Base-by-base conservation (phyloP, 2,113 vertebrate genomes). In the Turnix velox region DNA sequence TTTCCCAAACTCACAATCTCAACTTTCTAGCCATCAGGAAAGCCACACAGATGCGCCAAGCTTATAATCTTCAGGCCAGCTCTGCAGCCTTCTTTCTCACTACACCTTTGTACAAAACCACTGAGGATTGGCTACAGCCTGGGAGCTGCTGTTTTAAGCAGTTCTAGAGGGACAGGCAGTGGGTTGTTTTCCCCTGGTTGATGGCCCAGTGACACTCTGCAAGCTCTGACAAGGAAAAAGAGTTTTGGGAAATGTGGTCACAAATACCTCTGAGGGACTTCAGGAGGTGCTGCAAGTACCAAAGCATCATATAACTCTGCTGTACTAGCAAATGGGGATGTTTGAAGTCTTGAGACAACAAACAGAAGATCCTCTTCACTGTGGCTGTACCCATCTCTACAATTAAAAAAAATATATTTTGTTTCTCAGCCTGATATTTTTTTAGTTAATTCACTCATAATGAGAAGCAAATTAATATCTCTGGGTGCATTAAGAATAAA, bases 361-460 rank as follows among this genome's bases (percentile, higher is more conserved):
- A 18, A 67, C 9, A 71, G 12, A 93, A 71, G 51, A 62, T 92
- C 27, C 18, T 63, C 52, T 59, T 90, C 31, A 40, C 14, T 52
- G 22, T 67, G 28, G 48, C 22, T 67, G 22, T 80, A 80, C 39
- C 48, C 11, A 55, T 49, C 17, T 30, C 33, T 62, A 28, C 35
- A 88, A 89, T 93, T 68, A 39, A 54, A 74, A 52, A 51, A 2
- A 65, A 80, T 51, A 78, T 54, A 51, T 22, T 37, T 85, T 25
- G 35, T 65, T 79, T 55, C 71, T 31, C 3, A 11, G 90, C 42
- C 66, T 94, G 85, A 86, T 65, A 80, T 93, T 96, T 96, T 96
- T 93, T 91, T 69, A 85, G 78, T 65, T 79, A 92, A 57, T 96
- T 95, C 86, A 91, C 88, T 94, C 86, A 91, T 96, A 97, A 95